A percentile compares a stretch with the other conserved stretches of the same genome.
phyloP scores from a whole-genome alignment of 2,113 vertebrate genomes.

The Odontophorus gujanensis region DNA sequence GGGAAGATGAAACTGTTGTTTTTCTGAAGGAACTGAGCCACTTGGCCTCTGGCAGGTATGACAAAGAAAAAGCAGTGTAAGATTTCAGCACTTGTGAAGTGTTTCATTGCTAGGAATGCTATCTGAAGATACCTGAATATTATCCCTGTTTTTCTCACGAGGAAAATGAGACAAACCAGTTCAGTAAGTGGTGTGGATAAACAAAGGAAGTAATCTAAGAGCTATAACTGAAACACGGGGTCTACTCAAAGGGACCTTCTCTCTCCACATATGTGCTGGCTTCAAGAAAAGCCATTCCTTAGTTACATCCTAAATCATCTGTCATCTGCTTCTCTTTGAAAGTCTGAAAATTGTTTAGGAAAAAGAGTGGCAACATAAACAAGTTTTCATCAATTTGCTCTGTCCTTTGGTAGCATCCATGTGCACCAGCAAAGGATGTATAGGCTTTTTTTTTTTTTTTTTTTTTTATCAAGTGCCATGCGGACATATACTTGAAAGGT shows the following conservation, averaged over 20 bases:
- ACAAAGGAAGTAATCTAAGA: neutral
- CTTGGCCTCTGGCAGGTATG: conserved; percentile 79
- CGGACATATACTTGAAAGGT: neutral
- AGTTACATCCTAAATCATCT: neutral
- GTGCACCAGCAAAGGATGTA: neutral
- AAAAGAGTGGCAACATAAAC: neutral
- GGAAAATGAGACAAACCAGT: neutral
- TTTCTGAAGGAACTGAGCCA: conserved; percentile 79
- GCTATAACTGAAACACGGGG: neutral
- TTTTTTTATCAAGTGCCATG: neutral
- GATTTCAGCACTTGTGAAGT: neutral
- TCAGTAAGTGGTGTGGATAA: neutral
- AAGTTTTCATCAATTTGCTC: neutral
- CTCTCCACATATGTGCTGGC: neutral
- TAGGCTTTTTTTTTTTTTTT: neutral
- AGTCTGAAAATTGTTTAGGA: neutral
- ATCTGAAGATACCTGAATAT: neutral
- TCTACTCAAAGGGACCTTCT: neutral
- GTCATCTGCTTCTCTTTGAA: neutral
- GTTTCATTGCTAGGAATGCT: neutral
- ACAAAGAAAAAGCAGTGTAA: neutral
- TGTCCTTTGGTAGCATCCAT: neutral
- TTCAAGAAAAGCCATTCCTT: neutral
- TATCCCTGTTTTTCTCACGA: neutral
- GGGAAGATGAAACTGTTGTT: conserved; percentile 70